Evolutionary conservation across 2,797 vertebrate genomes (phyloP).

Genomic region (Tangara arthus): DNA sequence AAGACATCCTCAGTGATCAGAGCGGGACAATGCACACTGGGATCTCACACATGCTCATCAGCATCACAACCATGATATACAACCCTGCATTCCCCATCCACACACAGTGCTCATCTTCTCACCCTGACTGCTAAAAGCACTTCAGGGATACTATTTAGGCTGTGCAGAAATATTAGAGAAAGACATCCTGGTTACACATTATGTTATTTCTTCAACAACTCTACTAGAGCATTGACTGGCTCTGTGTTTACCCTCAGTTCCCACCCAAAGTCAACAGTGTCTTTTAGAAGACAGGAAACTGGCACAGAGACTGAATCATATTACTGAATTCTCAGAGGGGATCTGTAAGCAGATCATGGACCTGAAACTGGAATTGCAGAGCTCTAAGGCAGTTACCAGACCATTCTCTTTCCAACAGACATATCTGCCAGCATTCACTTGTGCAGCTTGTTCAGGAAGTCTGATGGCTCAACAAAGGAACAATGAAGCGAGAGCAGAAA

Average conservation of each 20-base stretch:
- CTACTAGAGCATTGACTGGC: background rate
- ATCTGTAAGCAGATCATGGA: background rate
- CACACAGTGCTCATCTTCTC: background rate
- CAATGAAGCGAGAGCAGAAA: background rate
- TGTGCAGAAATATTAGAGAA: background rate
- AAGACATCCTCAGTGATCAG: background rate
- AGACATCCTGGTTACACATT: background rate
- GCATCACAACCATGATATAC: background rate
- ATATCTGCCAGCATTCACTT: background rate
- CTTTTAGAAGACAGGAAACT: background rate
- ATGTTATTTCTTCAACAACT: background rate
- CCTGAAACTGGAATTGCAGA: background rate
- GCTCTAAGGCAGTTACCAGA: background rate
- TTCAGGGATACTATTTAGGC: background rate
- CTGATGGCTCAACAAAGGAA: background rate
- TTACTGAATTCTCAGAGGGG: background rate
- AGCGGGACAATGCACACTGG: background rate
- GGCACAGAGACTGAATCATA: background rate
- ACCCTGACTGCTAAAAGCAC: background rate
- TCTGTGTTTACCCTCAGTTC: background rate
- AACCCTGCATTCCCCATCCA: background rate
- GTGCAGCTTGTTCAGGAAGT: background rate
- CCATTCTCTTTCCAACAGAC: background rate
- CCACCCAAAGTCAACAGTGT: background rate
- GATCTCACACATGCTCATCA: background rate